phyloP scores from a whole-genome alignment of 2,113 vertebrate genomes.

The Vireo altiloquus region DNA sequence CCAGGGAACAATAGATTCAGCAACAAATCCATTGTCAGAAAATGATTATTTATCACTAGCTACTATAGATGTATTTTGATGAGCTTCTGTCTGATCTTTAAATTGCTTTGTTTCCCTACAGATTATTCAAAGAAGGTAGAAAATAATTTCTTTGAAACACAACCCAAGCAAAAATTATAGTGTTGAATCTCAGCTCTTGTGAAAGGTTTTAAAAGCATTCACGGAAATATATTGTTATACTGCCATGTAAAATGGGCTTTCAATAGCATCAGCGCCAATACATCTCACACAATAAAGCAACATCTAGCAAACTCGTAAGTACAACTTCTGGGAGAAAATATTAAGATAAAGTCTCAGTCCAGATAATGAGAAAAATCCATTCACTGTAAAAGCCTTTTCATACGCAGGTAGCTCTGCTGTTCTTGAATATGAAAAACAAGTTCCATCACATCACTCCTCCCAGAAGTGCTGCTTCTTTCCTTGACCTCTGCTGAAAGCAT shows the following conservation, averaged over 20 bases:
- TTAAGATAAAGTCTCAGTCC: not conserved
- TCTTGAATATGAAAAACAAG: not conserved
- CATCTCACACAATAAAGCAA: not conserved
- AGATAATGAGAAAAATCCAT: not conserved
- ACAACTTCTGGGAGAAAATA: not conserved
- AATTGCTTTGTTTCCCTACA: not conserved
- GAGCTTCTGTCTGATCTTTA: not conserved
- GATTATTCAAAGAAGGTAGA: not conserved
- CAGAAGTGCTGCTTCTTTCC: not conserved
- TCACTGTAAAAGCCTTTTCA: not conserved
- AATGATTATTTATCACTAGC: not conserved
- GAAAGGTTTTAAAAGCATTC: constrained; percentile 8
- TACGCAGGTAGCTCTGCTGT: not conserved
- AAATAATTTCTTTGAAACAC: not conserved
- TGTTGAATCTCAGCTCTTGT: not conserved
- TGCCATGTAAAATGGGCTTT: not conserved
- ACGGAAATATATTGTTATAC: not conserved
- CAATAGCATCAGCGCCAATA: not conserved
- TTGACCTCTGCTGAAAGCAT: not conserved
- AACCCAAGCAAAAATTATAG: not conserved
- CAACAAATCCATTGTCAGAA: not conserved
- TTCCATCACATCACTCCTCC: not conserved
- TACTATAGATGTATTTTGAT: not conserved
- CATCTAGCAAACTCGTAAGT: not conserved
- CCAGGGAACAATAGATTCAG: not conserved